These are phyloP conservation scores for Bombyx huttoni DNA, from an alignment of 2,888 invertebrate species.

Conservation along the genomic window DNA sequence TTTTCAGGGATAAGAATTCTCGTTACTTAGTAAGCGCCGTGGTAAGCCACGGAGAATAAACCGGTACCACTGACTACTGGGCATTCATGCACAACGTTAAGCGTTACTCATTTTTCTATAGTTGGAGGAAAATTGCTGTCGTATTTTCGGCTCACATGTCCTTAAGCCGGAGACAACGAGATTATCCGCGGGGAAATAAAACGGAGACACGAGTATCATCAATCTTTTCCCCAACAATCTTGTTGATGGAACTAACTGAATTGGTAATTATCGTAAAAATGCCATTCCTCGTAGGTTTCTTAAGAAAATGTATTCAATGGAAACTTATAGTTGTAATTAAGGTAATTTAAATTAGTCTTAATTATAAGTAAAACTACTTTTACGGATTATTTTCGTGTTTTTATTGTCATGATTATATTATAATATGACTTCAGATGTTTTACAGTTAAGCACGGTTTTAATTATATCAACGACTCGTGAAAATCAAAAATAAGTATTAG, in stretches of 20 bases:
- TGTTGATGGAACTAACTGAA: conserved; percentile 27
- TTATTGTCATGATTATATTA: too few species aligned
- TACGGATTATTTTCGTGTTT: too few species aligned
- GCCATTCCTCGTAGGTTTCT: neutral
- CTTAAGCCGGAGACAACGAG: conserved; percentile 67
- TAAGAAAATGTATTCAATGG: too few species aligned
- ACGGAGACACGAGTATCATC: conserved; percentile 60
- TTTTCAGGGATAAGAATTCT: neutral
- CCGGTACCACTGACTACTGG: conserved; percentile 12
- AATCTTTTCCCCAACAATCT: conserved; percentile 44
- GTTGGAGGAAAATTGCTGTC: conserved; percentile 66
- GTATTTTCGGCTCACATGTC: conserved; percentile 67
- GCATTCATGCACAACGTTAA: conserved; percentile 53
- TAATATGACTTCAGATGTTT: too few species aligned
- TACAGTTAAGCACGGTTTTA: too few species aligned
- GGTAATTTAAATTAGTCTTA: too few species aligned
- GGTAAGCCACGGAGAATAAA: conserved; percentile 3
- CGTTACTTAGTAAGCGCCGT: neutral
- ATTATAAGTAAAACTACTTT: too few species aligned
- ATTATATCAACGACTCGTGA: too few species aligned
- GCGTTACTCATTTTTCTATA: conserved; percentile 65
- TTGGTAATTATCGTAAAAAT: conserved; percentile 20
- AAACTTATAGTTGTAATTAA: too few species aligned
- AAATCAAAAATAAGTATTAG: too few species aligned
- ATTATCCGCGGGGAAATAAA: conserved; percentile 66